Evolutionary conservation across 2,888 invertebrate genomes (phyloP).

Genomic region (Pheosia tremula): DNA sequence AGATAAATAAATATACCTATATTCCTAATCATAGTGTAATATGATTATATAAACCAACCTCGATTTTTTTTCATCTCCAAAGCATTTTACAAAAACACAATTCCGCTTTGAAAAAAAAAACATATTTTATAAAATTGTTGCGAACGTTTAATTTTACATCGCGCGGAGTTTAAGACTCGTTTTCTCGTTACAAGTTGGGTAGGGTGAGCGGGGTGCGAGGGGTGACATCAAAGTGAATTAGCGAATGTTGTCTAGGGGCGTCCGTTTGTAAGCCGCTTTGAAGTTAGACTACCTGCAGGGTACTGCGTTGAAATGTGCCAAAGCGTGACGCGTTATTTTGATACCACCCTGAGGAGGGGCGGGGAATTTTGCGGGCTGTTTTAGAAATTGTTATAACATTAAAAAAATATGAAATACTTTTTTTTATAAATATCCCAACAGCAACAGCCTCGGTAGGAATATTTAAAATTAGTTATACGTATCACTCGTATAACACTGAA

Average conservation of each 20-base stretch:
- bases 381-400: constrained; percentile 12
- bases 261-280: constrained; percentile 82
- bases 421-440: too few relatives aligned
- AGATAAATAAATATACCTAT: too few relatives aligned
- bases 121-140: constrained; percentile 59
- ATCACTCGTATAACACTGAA: too few relatives aligned
- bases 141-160: constrained; percentile 70
- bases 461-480: too few relatives aligned
- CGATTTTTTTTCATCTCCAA: constrained; percentile 26
- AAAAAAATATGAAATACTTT: not conserved
- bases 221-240: constrained; percentile 83
- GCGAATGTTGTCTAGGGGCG: constrained; percentile 83
- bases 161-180: constrained; percentile 76
- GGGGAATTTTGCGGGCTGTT: not conserved
- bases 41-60: not conserved
- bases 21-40: too few relatives aligned
- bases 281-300: constrained; percentile 75
- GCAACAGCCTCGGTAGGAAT: too few relatives aligned
- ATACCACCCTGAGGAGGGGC: constrained; percentile 44
- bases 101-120: constrained; percentile 66
- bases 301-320: constrained; percentile 65
- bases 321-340: constrained; percentile 65
- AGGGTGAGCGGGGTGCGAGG: constrained; percentile 52
- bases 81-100: constrained; percentile 59
- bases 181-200: constrained; percentile 70